Base-by-base conservation (phyloP, 1,140 invertebrate species). In the Pachyrhynchus sulphureomaculatus region DNA sequence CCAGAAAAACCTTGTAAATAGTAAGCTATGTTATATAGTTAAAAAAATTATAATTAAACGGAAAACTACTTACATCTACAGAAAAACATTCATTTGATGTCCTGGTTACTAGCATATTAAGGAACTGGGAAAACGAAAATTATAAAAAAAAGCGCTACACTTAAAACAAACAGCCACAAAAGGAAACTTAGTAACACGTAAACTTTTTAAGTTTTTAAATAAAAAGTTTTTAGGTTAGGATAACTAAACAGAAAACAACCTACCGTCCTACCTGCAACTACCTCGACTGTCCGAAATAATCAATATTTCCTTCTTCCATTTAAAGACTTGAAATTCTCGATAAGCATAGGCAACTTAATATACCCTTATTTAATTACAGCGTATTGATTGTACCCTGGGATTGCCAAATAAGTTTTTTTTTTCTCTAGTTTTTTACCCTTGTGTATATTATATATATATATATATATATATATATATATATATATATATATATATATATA, bases 291-390 rank as follows among this genome's bases (percentile, higher is more conserved):
- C 51, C 44, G 26, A 37, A 48, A 57, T 67, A 60, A 67, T 67
- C 66, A 62, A 67, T 67, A 65, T 67, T 64, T 51, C 44, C 41
- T 67, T 67, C 52, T 62, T 64, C 62, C 62, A 64, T 67, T 55
- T 55, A 42, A 42, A 44, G 52, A 17, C n/a, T 33, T 39, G 21
- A 24, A 37, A 37, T 53, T 53, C 18, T n/a, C 10, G 24, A n/a
- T 37, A 2, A 37, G 18, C 1, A 10, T 53, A 39, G 10, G 29
- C 49, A 53, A 39, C 36, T 21, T 20, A 2, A 23, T 18, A 23
- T 29, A 29, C 26, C 1, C 26, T 29, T 29, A 29, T 6, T 6
- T 29, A 29, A 29, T 29, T 29, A 4, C 36, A 15, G 36, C 12
- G 29, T 6, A 33, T 5, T 33, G 12, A 33, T 6, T 12, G 12